phyloP scores from a whole-genome alignment of 2,113 vertebrate genomes.

The Accipiter cooperii region DNA sequence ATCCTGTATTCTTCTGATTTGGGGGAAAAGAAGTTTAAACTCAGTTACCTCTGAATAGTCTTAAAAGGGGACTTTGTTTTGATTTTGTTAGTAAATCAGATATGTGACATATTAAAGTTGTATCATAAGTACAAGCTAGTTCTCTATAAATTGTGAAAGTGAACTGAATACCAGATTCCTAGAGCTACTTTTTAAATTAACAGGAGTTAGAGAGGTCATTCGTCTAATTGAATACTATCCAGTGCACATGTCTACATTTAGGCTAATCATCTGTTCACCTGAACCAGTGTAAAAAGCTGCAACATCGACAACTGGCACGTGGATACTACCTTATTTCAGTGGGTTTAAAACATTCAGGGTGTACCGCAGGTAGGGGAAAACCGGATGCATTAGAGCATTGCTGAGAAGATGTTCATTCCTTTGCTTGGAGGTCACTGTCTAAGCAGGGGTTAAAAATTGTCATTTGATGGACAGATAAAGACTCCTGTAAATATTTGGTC shows the following conservation, averaged over 20 bases:
- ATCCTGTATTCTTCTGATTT: background rate
- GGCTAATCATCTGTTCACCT: background rate
- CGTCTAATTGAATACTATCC: background rate
- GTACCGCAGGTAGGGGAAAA: background rate
- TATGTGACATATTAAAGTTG: background rate
- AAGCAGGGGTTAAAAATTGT: background rate
- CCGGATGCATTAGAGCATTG: background rate
- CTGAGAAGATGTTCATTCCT: background rate
- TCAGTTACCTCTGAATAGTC: background rate
- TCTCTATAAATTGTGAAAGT: background rate
- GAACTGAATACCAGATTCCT: background rate
- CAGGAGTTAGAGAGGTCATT: background rate
- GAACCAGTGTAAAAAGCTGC: background rate
- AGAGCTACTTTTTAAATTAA: background rate
- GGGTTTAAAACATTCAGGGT: background rate
- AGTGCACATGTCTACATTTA: background rate
- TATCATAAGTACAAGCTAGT: background rate
- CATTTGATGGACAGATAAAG: background rate
- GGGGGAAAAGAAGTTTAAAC: background rate
- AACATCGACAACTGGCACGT: background rate
- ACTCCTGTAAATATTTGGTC: background rate
- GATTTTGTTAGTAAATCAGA: background rate
- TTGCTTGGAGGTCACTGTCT: background rate
- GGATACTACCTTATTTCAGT: background rate
- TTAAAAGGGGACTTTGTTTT: background rate